Conservation (phyloP, 2,888 invertebrate genomes). For the Teleogryllus oceanicus region DNA sequence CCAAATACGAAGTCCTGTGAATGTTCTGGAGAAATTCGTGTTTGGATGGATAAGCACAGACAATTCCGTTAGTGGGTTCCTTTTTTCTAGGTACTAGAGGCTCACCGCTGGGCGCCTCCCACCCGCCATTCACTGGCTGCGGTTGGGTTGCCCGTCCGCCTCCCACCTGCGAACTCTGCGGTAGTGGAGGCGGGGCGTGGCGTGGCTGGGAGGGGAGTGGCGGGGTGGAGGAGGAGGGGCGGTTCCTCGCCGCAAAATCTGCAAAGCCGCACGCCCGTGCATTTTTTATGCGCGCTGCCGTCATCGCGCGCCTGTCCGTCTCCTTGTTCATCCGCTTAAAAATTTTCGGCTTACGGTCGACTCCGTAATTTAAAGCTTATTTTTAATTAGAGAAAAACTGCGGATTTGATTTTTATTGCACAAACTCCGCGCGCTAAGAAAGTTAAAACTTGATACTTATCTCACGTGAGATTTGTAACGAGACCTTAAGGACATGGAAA, state of each 20-base stretch:
- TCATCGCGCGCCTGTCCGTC: background rate
- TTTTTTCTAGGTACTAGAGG: no score
- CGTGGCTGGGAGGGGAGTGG: background rate
- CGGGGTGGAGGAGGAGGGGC: background rate
- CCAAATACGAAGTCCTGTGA: no score
- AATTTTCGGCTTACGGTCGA: constrained; percentile 8
- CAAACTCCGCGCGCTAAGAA: background rate
- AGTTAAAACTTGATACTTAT: background rate
- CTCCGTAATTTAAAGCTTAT: constrained; percentile 18
- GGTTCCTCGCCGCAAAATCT: background rate
- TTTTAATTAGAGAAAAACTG: background rate
- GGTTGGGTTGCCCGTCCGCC: no score
- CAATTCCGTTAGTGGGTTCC: no score
- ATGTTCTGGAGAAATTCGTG: no score
- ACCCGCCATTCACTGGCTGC: no score
- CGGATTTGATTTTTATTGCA: constrained; percentile 6
- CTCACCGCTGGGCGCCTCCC: no score
- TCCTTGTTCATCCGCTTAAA: constrained; percentile 6
- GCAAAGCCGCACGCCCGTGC: constrained; percentile 1
- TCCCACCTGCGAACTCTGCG: background rate
- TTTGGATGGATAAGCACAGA: no score
- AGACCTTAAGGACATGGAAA: background rate
- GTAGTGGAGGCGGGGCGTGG: background rate
- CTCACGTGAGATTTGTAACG: background rate
- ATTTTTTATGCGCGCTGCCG: background rate